A percentile compares a stretch with the other conserved stretches of the same genome.
Evolutionary conservation across 2,113 vertebrate species (phyloP).

Genomic region (Centropristis striata): DNA sequence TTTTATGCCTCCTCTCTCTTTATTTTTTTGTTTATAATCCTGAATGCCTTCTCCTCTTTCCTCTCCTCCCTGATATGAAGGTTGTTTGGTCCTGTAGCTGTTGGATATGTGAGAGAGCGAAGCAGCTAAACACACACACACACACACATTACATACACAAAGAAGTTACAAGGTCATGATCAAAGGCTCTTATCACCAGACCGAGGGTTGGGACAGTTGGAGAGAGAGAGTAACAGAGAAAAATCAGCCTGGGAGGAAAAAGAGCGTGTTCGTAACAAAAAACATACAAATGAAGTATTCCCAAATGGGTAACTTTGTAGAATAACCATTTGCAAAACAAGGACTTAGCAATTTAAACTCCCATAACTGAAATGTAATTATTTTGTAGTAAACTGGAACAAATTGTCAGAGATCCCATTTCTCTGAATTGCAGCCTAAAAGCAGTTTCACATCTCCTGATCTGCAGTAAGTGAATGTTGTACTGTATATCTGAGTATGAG

Average conservation of each 20-base stretch:
- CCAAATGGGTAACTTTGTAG: constrained; percentile 11
- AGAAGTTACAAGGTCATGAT: constrained; percentile 72
- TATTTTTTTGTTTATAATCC: constrained; percentile 65
- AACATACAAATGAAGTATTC: not conserved
- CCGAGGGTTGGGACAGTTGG: constrained; percentile 47
- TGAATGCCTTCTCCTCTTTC: constrained; percentile 11
- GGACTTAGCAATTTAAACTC: not conserved
- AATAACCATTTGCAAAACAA: not conserved
- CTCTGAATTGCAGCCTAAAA: not conserved
- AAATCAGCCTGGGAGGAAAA: constrained; percentile 45
- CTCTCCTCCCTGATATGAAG: constrained; percentile 72
- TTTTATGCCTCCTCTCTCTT: constrained; percentile 46
- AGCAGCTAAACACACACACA: constrained; percentile 76
- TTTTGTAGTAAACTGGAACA: not conserved
- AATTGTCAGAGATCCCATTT: not conserved
- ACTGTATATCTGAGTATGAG: not conserved
- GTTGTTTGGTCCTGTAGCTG: constrained; percentile 91
- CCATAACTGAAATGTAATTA: not conserved
- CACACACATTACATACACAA: constrained; percentile 33
- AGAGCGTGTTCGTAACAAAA: constrained; percentile 17
- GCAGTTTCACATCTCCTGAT: not conserved
- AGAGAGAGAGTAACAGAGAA: constrained; percentile 37
- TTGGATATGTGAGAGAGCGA: constrained; percentile 87
- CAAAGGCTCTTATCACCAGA: constrained; percentile 78
- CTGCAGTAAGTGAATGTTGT: not conserved